Percentiles rank a stretch among this genome's conserved stretches.
Evolutionary conservation across 2,113 vertebrate genomes (phyloP).

Genomic region (Urocitellus parryii): DNA sequence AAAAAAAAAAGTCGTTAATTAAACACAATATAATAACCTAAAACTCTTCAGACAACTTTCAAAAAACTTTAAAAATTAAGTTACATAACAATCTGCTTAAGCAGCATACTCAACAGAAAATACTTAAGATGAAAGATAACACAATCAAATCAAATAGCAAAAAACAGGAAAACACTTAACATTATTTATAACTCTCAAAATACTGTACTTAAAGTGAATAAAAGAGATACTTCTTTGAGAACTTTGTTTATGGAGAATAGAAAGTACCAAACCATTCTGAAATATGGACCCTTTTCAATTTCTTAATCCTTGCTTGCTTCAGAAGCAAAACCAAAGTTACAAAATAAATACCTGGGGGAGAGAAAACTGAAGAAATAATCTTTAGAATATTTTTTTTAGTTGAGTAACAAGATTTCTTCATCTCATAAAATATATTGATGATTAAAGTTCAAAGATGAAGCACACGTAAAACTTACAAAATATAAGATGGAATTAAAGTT

Average conservation of each 20-base stretch:
- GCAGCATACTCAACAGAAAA: neutral
- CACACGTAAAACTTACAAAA: neutral
- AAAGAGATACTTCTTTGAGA: neutral
- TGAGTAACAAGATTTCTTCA: neutral
- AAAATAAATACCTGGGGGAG: neutral
- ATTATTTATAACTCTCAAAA: conserved; percentile 55
- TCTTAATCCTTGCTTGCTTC: conserved; percentile 39
- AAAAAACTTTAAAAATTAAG: conserved; percentile 58
- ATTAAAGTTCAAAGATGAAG: conserved; percentile 38
- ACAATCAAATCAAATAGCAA: conserved; percentile 50
- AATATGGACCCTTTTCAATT: conserved; percentile 7
- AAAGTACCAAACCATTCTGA: conserved; percentile 26
- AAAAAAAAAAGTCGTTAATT: conserved; percentile 63
- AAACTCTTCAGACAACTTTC: conserved; percentile 44
- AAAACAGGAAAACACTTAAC: neutral
- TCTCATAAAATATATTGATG: conserved; percentile 6
- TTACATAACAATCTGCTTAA: neutral
- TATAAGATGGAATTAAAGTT: no score
- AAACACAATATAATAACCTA: conserved; percentile 43
- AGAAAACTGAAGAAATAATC: neutral
- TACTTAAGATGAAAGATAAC: conserved; percentile 7
- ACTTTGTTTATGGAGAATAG: neutral
- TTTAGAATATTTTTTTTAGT: neutral
- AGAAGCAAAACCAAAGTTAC: conserved; percentile 33
- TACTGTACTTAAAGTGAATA: conserved; percentile 6